Base-by-base conservation (phyloP, 2,888 invertebrate species). In the Trachelus tabidus region DNA sequence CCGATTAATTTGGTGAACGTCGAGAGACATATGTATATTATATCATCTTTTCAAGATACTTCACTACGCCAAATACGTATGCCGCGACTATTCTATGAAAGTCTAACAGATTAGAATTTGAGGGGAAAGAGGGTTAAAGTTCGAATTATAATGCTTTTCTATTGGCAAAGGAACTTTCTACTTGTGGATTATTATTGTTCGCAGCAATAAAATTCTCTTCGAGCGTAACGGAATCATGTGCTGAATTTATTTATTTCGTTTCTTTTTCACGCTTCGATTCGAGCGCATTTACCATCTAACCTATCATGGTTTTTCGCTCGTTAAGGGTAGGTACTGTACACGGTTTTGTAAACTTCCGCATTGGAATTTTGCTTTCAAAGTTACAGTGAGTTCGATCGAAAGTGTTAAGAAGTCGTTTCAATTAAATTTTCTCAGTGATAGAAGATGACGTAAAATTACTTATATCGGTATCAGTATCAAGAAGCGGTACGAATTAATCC, bases 171-270 rank as follows among this genome's bases (percentile, higher is more conserved):
- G 12, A 71, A 34, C 12, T 71, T 33, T 34, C 30, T 71, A 71
- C 71, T 23, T 30, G 15, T 30, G 23, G 30, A 84, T 80, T 85
- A 12, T 79, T 79, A 84, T 87, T 85, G 87, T 81, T 75, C 79
- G 77, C 2, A 9, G 82, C 79, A 83, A 84, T 86, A 86, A 86
- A 86, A 85, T 80, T 85, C 84, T 83, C 87, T 82, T 84, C 88
- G 81, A 82, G 84, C 83, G 85, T 85, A 83, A 87, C 86, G 84
- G 77, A 76, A 83, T 85, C 82, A 87, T 87, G 80, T 86, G 83
- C 82, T 81, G 84, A 81, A 83, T 79, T 83, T 87, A 84, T 84
- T 85, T 30, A 85, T 83, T 86, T 86, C 82, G 83, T 83, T 84
- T 83, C 75, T 83, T 80, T 80, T 69, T 71, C 30, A 56, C 34